A percentile compares a stretch with the other conserved stretches of the same genome.
phyloP scores from a whole-genome alignment of 2,113 vertebrate genomes.

The Isichthys henryi region DNA sequence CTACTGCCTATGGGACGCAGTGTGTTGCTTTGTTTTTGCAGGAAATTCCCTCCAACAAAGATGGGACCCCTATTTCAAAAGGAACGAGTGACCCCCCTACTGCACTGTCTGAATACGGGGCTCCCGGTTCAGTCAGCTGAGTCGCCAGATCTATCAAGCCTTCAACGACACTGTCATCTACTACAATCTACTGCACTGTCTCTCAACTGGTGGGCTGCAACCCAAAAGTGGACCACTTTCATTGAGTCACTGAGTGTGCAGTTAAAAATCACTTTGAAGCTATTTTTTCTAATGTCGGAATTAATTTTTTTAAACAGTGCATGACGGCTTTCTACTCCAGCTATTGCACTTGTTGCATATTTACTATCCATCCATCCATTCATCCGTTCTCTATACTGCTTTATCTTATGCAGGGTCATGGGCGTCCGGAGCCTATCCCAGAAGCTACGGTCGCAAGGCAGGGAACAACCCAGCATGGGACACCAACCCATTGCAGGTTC shows the following conservation, averaged over 20 bases:
- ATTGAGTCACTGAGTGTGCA: not conserved
- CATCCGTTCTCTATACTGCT: not conserved
- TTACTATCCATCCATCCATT: not conserved
- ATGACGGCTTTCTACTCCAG: not conserved
- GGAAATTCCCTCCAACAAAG: not conserved
- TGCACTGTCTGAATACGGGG: not conserved
- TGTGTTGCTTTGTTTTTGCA: not conserved
- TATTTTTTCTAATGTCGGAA: not conserved
- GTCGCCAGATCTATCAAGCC: not conserved
- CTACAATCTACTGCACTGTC: not conserved
- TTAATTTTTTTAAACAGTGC: not conserved
- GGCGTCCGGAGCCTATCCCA: not conserved
- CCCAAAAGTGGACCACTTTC: not conserved
- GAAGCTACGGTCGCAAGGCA: not conserved
- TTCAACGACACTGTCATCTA: not conserved
- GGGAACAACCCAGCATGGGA: not conserved
- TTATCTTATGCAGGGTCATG: not conserved
- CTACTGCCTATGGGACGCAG: not conserved
- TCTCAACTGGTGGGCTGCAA: not conserved
- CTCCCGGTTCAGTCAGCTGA: not conserved
- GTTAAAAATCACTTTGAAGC: no score
- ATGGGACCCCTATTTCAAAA: not conserved
- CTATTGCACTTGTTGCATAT: not conserved
- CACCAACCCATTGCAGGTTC: not conserved
- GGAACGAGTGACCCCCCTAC: not conserved